phyloP scores from a whole-genome alignment of 1,140 invertebrate species.

The Cephus cinctus region DNA sequence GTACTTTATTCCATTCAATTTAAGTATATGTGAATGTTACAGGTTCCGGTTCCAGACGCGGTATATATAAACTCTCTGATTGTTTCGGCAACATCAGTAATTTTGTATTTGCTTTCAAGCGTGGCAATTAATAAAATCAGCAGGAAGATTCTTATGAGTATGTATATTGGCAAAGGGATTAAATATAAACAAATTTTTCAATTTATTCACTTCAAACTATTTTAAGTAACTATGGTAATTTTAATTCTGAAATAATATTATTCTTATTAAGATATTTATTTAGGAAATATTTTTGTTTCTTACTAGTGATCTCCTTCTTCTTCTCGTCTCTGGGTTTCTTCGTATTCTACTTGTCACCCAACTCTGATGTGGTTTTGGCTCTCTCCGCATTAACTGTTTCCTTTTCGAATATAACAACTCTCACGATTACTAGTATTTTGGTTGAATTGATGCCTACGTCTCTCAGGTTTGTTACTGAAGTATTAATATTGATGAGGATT shows the following conservation, averaged over 20 bases:
- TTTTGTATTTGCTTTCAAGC: not conserved
- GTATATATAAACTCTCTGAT: not conserved
- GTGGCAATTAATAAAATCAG: too few species aligned
- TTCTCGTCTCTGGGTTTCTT: too few species aligned
- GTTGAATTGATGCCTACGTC: conserved; percentile 56
- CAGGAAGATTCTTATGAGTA: too few species aligned
- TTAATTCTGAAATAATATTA: too few species aligned
- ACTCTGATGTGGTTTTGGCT: conserved; percentile 50
- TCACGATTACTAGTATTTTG: conserved; percentile 52
- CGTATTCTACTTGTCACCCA: conserved; percentile 50
- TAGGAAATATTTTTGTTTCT: too few species aligned
- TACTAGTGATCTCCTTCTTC: too few species aligned
- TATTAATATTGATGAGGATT: too few species aligned
- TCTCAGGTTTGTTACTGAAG: conserved; percentile 37
- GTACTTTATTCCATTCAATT: not conserved
- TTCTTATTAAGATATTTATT: conserved; percentile 14
- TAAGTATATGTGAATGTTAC: not conserved
- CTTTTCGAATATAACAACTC: conserved; percentile 49
- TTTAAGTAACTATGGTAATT: too few species aligned
- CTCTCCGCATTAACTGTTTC: conserved; percentile 51
- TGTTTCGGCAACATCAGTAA: too few species aligned
- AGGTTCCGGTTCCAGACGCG: not conserved
- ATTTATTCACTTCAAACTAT: too few species aligned
- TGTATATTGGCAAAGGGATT: too few species aligned
- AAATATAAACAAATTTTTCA: too few species aligned